phyloP scores from a whole-genome alignment of 2,797 vertebrate species.

The Lerista edwardsae region DNA sequence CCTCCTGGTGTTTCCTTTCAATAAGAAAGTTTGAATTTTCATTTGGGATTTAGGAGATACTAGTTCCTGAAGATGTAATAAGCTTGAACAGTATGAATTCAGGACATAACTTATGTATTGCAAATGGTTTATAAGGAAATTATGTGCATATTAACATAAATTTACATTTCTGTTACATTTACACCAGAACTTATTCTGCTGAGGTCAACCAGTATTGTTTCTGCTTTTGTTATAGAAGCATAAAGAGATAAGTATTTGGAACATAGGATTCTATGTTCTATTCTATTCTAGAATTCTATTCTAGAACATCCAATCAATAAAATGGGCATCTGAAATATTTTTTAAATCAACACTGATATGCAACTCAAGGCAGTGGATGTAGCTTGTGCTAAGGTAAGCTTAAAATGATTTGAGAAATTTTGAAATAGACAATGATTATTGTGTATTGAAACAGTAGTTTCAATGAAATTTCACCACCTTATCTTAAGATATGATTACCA shows the following conservation, averaged over 20 bases:
- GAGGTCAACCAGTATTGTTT: neutral
- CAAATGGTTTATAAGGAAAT: neutral
- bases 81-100: neutral
- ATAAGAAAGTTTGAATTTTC: too few relatives aligned
- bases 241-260: neutral
- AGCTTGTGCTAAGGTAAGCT: neutral
- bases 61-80: neutral
- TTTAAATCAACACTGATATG: neutral
- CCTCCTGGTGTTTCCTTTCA: too few relatives aligned
- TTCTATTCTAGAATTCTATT: too few relatives aligned
- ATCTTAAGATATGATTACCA: neutral
- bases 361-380: neutral
- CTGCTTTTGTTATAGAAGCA: neutral
- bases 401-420: neutral
- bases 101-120: neutral
- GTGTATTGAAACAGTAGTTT: neutral
- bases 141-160: neutral
- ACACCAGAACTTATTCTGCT: neutral
- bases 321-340: neutral
- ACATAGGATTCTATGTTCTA: neutral
- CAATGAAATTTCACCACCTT: neutral
- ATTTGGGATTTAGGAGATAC: neutral
- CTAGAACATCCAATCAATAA: neutral
- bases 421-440: neutral
- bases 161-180: neutral